phyloP scores from a whole-genome alignment of 2,797 vertebrate species.

The Halcyon smyrnensis region DNA sequence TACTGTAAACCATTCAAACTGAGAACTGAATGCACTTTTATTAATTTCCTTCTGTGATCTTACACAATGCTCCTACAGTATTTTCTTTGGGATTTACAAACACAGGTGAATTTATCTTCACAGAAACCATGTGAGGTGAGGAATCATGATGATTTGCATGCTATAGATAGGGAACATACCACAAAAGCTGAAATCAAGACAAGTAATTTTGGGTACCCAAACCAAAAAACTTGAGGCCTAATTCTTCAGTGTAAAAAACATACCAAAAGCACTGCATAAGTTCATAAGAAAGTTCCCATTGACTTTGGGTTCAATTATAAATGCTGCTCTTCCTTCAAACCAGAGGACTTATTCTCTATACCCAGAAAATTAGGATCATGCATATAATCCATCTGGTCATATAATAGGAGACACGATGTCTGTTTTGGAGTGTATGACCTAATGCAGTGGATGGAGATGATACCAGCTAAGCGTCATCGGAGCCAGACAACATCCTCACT shows the following conservation, averaged over 20 bases:
- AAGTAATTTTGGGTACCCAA: neutral
- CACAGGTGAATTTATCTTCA: neutral
- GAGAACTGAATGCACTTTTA: neutral
- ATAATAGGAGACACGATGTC: neutral
- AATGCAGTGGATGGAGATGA: neutral
- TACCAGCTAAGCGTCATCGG: neutral
- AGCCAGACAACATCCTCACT: neutral
- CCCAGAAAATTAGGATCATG: neutral
- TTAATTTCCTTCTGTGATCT: neutral
- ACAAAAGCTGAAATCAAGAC: neutral
- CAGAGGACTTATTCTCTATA: neutral
- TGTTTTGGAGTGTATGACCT: neutral
- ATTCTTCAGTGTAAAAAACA: neutral
- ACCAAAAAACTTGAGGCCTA: neutral
- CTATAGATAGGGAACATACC: neutral
- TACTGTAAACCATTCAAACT: neutral
- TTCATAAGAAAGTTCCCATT: neutral
- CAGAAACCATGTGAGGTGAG: neutral
- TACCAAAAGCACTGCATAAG: neutral
- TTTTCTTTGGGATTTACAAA: neutral
- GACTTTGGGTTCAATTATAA: neutral
- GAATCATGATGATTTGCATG: neutral
- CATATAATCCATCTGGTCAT: accelerated
- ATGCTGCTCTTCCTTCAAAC: neutral
- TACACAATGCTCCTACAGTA: neutral